These are phyloP conservation scores for Hololepta plana DNA, from an alignment of 2,888 invertebrate genomes.

Conservation along the genomic window DNA sequence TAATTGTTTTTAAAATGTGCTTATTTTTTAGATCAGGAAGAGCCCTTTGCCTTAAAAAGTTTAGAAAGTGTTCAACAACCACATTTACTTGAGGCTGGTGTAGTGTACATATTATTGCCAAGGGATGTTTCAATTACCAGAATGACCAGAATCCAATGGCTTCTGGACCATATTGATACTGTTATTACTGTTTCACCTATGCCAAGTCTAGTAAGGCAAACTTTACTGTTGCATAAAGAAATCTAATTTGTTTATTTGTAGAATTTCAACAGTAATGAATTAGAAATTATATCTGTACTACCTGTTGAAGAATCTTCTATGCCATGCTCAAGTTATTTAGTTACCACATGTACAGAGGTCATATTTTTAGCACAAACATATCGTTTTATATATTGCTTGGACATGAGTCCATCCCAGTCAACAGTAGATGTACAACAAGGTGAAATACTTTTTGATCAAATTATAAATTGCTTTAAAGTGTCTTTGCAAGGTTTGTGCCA, in stretches of 20 bases:
- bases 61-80: no score
- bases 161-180: conserved; percentile 45
- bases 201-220: conserved; percentile 19
- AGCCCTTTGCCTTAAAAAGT: no score
- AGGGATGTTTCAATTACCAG: conserved; percentile 53
- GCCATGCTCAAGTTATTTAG: no score
- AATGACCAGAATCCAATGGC: conserved; percentile 57
- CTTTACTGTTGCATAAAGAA: no score
- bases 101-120: conserved; percentile 48
- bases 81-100: conserved; percentile 41
- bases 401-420: conserved; percentile 59
- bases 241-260: conserved; percentile 15
- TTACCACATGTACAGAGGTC: conserved; percentile 38
- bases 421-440: conserved; percentile 45
- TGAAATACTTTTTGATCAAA: conserved; percentile 41
- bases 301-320: conserved; percentile 36
- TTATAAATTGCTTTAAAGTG: conserved; percentile 33
- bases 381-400: conserved; percentile 54
- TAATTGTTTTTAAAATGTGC: no score
- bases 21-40: no score
- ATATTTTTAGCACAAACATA: conserved; percentile 53
- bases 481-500: conserved; percentile 36
- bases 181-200: conserved; percentile 30
- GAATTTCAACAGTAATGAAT: conserved; percentile 32
- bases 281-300: conserved; percentile 44